Conservation (phyloP, 2,113 vertebrate genomes). For the Peucedramus taeniatus region DNA sequence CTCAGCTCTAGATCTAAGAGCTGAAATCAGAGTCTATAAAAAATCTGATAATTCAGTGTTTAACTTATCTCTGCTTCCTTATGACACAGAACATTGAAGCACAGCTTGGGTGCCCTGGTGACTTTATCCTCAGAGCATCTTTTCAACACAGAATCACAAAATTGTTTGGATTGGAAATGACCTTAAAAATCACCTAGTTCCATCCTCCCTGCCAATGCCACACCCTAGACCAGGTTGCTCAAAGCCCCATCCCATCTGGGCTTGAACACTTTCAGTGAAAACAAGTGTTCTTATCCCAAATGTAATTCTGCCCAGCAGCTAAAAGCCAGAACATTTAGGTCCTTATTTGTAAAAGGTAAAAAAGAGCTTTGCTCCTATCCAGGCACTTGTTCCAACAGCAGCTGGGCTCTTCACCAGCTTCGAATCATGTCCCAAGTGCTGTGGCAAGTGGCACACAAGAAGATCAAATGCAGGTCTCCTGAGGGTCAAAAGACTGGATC, state of each 20-base stretch:
- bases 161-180: neutral
- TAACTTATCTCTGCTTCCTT: neutral
- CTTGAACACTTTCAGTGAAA: neutral
- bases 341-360: neutral
- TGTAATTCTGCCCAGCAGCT: neutral
- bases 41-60: neutral
- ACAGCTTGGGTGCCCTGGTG: fast-evolving
- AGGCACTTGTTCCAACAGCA: neutral
- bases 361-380: neutral
- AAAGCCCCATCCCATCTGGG: neutral
- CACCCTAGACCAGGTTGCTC: neutral
- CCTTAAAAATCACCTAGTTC: neutral
- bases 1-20: neutral
- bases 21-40: neutral
- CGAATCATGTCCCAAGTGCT: neutral
- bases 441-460: neutral
- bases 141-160: neutral
- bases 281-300: neutral
- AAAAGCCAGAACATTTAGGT: neutral
- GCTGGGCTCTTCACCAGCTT: neutral
- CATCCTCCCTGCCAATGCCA: neutral
- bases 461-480: neutral
- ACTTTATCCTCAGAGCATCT: neutral
- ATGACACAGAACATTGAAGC: neutral
- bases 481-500: neutral